A percentile compares a stretch with the other conserved stretches of the same genome.
Evolutionary conservation across 2,797 vertebrate genomes (phyloP).

Genomic region (Emydoidea blandingii): DNA sequence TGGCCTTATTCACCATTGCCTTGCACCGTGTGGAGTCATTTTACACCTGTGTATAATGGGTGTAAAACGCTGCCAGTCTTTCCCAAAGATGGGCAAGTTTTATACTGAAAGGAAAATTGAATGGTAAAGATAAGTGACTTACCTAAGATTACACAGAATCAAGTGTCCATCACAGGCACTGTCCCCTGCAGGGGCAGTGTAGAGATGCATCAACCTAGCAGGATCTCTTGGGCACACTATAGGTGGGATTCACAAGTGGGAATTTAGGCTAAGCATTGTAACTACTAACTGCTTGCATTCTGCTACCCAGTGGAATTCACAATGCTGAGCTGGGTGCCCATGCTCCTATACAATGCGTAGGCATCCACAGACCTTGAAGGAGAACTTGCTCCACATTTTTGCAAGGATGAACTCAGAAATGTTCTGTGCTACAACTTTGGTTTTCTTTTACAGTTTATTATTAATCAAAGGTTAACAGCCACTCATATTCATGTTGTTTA

Average conservation of each 20-base stretch:
- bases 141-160: neutral
- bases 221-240: neutral
- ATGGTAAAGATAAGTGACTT: neutral
- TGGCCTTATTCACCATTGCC: neutral
- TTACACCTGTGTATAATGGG: conserved; percentile 4
- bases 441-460: neutral
- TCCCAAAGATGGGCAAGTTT: neutral
- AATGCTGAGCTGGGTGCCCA: no score
- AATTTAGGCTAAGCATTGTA: no score
- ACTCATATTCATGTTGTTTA: neutral
- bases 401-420: neutral
- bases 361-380: neutral
- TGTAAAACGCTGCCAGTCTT: neutral
- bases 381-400: neutral
- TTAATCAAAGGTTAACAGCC: neutral
- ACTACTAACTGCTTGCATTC: no score
- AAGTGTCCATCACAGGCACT: neutral
- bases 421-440: neutral
- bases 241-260: no score
- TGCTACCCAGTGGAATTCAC: no score
- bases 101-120: neutral
- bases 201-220: neutral
- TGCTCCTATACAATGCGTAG: no score
- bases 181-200: neutral
- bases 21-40: conserved; percentile 3